A percentile compares a stretch with the other conserved stretches of the same genome.
These are phyloP conservation scores for Ctenopoma multispine DNA, from an alignment of 2,797 vertebrate species.

Conservation along the genomic window DNA sequence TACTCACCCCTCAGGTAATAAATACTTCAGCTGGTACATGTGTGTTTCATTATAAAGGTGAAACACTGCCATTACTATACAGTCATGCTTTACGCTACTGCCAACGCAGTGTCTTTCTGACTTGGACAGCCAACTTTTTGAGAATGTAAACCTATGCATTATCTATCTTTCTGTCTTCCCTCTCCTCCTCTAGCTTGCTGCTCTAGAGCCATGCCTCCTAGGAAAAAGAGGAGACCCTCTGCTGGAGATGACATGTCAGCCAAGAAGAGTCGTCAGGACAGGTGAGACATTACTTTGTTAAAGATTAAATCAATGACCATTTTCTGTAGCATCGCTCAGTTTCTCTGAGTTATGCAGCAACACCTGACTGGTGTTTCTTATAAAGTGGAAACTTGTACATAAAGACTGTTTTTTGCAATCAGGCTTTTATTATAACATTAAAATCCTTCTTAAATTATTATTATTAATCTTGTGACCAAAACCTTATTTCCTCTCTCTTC, in stretches of 20 bases:
- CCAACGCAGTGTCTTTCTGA: background rate
- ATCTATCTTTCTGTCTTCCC: background rate
- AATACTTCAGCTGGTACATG: background rate
- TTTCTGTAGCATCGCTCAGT: background rate
- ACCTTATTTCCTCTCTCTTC: constrained; percentile 7
- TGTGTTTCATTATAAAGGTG: background rate
- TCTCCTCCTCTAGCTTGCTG: constrained; percentile 88
- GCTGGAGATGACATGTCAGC: constrained; percentile 96
- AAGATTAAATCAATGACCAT: background rate
- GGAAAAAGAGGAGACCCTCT: constrained; percentile 99
- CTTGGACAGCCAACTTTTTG: background rate
- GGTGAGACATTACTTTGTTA: constrained; percentile 79
- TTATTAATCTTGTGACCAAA: constrained; percentile 4
- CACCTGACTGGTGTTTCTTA: background rate
- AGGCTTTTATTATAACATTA: background rate
- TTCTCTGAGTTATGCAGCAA: background rate
- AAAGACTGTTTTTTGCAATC: background rate
- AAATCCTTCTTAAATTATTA: background rate
- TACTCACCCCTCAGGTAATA: constrained; percentile 94
- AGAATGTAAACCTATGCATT: background rate
- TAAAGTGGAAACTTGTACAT: background rate
- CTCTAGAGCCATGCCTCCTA: constrained; percentile 98
- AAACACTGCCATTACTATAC: background rate
- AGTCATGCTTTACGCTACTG: background rate
- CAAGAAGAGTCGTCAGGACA: constrained; percentile 98